Conservation (phyloP, 2,113 vertebrate species). For the Corythoichthys haematopterus region DNA sequence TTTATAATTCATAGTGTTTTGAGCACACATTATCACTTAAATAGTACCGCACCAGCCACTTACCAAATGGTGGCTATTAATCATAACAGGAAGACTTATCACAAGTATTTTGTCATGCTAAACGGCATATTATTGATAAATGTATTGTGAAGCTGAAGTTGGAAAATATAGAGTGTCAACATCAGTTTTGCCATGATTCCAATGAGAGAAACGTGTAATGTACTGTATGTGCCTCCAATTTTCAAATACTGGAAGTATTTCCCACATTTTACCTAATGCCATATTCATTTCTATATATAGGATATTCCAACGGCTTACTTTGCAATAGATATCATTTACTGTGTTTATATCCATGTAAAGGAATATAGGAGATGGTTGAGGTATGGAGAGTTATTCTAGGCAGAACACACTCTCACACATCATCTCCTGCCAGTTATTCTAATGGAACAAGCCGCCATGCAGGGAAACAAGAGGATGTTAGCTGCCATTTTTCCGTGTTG, state of each 20-base stretch:
- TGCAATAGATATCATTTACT: conserved; percentile 28
- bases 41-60: conserved; percentile 22
- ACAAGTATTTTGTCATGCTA: conserved; percentile 35
- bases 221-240: conserved; percentile 9
- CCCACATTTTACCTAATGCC: conserved; percentile 10
- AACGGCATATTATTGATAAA: conserved; percentile 36
- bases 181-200: background rate
- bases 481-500: conserved; percentile 53
- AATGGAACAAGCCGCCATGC: conserved; percentile 50
- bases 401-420: conserved; percentile 36
- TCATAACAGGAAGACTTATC: conserved; percentile 47
- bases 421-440: conserved; percentile 42
- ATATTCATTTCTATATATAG: background rate
- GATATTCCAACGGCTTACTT: conserved; percentile 28
- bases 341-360: conserved; percentile 13
- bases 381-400: conserved; percentile 47
- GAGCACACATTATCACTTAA: conserved; percentile 21
- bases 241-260: conserved; percentile 3
- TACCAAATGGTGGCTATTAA: conserved; percentile 58
- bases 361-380: conserved; percentile 50
- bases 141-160: conserved; percentile 55
- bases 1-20: conserved; percentile 56
- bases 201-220: background rate
- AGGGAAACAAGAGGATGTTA: conserved; percentile 38
- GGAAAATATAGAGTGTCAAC: conserved; percentile 13